A percentile compares a stretch with the other conserved stretches of the same genome.
Conservation (phyloP, 2,113 vertebrate genomes). For the Ictalurus punctatus region DNA sequence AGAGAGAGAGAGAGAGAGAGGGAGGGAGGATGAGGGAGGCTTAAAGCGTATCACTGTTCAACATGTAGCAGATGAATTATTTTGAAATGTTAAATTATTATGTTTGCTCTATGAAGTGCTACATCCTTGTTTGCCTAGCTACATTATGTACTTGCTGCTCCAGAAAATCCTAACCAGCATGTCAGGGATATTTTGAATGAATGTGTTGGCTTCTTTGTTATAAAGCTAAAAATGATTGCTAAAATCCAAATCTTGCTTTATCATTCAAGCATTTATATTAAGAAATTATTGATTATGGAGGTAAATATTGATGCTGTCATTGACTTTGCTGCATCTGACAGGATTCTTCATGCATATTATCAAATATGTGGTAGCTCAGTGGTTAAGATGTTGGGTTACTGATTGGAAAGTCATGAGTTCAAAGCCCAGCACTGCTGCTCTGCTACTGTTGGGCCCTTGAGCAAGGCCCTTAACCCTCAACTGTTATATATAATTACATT, state of each 20-base stretch:
- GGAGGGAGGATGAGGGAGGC: constrained; percentile 2
- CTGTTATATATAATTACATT: too few relatives aligned
- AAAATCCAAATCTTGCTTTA: neutral
- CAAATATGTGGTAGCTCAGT: neutral
- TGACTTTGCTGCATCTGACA: neutral
- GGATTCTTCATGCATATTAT: neutral
- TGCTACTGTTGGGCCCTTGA: too few relatives aligned
- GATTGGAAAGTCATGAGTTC: too few relatives aligned
- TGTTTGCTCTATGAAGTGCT: constrained; percentile 40
- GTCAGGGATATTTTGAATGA: constrained; percentile 10
- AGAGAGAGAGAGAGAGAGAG: neutral
- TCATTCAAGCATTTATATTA: neutral
- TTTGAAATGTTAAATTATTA: constrained; percentile 18
- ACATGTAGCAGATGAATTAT: neutral
- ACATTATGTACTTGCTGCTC: constrained; percentile 7
- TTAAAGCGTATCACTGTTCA: constrained; percentile 34
- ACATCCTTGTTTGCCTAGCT: constrained; percentile 1
- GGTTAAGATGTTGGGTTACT: too few relatives aligned
- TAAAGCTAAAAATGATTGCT: neutral
- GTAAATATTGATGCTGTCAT: neutral
- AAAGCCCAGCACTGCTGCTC: too few relatives aligned
- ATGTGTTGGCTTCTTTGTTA: neutral
- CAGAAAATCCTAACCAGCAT: neutral
- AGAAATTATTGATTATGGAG: neutral
- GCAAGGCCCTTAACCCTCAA: too few relatives aligned